Evolutionary conservation across 2,888 invertebrate species (phyloP).

Genomic region (Pemphredon lugubris): DNA sequence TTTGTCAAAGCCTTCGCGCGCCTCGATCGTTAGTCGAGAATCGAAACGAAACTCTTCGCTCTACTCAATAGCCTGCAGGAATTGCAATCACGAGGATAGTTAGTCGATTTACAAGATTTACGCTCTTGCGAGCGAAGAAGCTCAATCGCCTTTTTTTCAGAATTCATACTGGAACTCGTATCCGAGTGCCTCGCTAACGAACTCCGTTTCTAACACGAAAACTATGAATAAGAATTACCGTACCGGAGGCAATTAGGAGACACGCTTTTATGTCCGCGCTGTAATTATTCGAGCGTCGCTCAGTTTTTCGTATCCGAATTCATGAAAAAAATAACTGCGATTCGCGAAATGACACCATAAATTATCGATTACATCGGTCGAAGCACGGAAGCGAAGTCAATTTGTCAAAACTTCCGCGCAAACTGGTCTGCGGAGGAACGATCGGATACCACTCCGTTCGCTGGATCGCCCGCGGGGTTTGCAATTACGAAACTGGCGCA

Average conservation of each 20-base stretch:
- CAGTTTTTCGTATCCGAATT: background rate
- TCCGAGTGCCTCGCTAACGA: conserved; percentile 8
- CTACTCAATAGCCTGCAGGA: conserved; percentile 16
- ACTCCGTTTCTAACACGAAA: background rate
- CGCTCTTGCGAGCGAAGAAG: conserved; percentile 1
- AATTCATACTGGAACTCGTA: conserved; percentile 8
- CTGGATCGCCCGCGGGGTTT: conserved; percentile 43
- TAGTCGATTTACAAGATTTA: conserved; percentile 12
- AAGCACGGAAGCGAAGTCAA: conserved; percentile 36
- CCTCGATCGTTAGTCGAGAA: conserved; percentile 45
- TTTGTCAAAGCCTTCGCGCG: conserved; percentile 43
- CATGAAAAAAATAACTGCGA: no score
- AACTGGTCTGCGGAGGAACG: conserved; percentile 13
- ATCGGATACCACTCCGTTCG: conserved; percentile 33
- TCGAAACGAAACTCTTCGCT: conserved; percentile 40
- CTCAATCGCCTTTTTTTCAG: background rate
- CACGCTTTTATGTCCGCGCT: background rate
- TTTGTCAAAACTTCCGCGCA: conserved; percentile 47
- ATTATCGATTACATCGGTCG: conserved; percentile 22
- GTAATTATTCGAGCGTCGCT: background rate
- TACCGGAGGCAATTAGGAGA: background rate
- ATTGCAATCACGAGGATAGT: conserved; percentile 16
- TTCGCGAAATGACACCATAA: no score
- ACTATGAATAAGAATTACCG: background rate
- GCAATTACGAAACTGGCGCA: conserved; percentile 35